These are phyloP conservation scores for Ellobius talpinus DNA, from an alignment of 2,113 vertebrate species.

Conservation along the genomic window DNA sequence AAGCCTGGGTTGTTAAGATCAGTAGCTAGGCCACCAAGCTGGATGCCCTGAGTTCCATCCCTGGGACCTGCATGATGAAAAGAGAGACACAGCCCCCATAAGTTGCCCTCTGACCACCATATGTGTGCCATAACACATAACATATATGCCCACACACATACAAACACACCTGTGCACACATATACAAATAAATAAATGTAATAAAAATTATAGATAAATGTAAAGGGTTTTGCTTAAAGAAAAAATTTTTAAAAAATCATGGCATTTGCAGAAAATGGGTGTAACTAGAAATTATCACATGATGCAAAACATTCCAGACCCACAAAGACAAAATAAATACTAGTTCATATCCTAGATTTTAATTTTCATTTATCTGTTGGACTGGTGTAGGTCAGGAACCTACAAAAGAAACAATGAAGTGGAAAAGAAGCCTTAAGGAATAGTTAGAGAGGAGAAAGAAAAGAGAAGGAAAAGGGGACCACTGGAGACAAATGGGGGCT, in stretches of 20 bases:
- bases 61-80: not conserved
- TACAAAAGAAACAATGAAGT: not conserved
- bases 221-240: not conserved
- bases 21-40: not conserved
- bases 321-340: not conserved
- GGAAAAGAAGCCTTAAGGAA: not conserved
- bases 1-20: not conserved
- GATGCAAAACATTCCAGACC: not conserved
- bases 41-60: no score
- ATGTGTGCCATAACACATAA: not conserved
- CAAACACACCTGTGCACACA: not conserved
- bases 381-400: not conserved
- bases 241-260: not conserved
- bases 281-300: not conserved
- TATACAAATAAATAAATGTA: not conserved
- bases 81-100: not conserved
- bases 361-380: not conserved
- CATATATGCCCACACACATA: not conserved
- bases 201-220: not conserved
- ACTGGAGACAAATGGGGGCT: not conserved
- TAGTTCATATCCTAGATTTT: not conserved
- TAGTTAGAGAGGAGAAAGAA: not conserved
- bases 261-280: not conserved
- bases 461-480: not conserved
- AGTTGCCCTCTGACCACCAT: not conserved